phyloP scores from a whole-genome alignment of 2,888 invertebrate species.

The Trachelus troglodyta region DNA sequence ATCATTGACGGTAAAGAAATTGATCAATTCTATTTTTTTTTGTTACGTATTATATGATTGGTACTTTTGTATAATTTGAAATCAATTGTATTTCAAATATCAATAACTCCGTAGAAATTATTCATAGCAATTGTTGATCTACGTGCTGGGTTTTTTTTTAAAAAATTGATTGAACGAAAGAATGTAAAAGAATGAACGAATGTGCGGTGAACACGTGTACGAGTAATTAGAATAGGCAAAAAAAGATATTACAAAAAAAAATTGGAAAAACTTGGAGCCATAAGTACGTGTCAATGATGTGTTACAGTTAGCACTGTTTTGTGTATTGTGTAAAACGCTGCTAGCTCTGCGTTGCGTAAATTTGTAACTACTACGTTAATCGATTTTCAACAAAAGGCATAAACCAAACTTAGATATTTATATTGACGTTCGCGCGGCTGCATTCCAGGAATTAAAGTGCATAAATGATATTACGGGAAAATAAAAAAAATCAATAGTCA shows the following conservation, averaged over 20 bases:
- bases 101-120: background rate
- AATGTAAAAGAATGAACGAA: background rate
- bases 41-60: background rate
- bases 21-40: background rate
- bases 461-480: background rate
- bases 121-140: background rate
- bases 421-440: background rate
- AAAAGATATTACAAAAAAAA: background rate
- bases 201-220: background rate
- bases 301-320: background rate
- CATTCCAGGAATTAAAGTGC: background rate
- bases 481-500: background rate
- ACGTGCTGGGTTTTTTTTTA: background rate
- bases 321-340: background rate
- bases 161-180: background rate
- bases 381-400: too few species aligned
- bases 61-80: background rate
- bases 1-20: background rate
- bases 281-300: background rate
- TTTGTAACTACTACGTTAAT: too few species aligned
- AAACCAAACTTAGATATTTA: background rate
- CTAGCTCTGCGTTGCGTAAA: background rate
- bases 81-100: background rate
- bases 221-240: background rate
- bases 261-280: background rate